Percentiles rank a stretch among this genome's conserved stretches.
Conservation (phyloP, 2,888 invertebrate genomes). For the Caenorhabditis uteleia region DNA sequence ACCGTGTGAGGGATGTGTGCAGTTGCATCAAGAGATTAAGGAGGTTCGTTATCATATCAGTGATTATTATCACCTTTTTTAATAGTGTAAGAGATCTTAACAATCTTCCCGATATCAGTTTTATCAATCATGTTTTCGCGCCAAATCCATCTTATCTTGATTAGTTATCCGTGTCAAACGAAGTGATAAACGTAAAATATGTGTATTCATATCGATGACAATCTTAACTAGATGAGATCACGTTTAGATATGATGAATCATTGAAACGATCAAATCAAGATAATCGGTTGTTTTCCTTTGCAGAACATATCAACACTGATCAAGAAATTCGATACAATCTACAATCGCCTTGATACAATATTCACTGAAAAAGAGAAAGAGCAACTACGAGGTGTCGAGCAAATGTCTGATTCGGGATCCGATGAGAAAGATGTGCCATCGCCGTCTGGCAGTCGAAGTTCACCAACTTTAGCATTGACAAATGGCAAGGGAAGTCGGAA, state of each 20-base stretch:
- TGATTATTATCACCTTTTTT: background rate
- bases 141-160: too few species aligned
- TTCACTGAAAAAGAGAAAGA: slow-evolving; percentile 33
- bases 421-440: slow-evolving; percentile 45
- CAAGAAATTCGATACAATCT: slow-evolving; percentile 39
- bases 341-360: slow-evolving; percentile 33
- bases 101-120: too few species aligned
- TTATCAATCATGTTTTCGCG: too few species aligned
- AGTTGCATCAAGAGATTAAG: slow-evolving; percentile 46
- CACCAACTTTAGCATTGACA: slow-evolving; percentile 32
- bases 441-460: slow-evolving; percentile 39
- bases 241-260: background rate
- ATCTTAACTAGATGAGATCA: background rate
- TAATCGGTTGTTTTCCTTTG: slow-evolving; percentile 1
- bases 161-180: too few species aligned
- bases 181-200: too few species aligned
- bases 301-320: slow-evolving; percentile 41
- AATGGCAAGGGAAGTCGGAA: slow-evolving; percentile 58
- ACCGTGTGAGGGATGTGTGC: slow-evolving; percentile 43
- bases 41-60: too few species aligned
- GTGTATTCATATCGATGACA: too few species aligned
- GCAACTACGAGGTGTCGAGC: too few species aligned
- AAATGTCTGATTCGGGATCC: slow-evolving; percentile 45
- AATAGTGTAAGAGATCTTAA: too few species aligned
- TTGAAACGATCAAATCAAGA: background rate